These are phyloP conservation scores for Nomia melanderi DNA, from an alignment of 1,140 invertebrate species.

Conservation along the genomic window DNA sequence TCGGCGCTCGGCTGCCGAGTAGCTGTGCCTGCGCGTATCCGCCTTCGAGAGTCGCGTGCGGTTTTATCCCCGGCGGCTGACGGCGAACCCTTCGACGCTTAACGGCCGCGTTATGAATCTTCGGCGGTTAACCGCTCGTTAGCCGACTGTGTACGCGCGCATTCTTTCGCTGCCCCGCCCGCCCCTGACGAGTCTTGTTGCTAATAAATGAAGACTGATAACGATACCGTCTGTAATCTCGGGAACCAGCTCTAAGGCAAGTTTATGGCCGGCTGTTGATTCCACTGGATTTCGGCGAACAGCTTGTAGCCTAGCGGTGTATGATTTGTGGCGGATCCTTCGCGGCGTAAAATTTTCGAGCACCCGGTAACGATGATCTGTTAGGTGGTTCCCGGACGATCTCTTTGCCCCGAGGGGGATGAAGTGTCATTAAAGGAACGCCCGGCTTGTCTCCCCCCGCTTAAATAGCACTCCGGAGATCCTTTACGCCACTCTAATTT, in stretches of 20 bases:
- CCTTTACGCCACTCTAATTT: neutral
- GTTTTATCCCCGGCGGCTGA: constrained; percentile 54
- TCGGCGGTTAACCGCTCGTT: constrained; percentile 62
- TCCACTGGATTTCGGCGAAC: neutral
- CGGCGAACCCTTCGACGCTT: constrained; percentile 18
- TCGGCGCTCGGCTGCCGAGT: neutral
- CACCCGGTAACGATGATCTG: neutral
- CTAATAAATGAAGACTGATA: neutral
- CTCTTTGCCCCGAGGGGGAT: neutral
- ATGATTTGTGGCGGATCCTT: neutral
- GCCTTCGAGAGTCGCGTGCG: constrained; percentile 13
- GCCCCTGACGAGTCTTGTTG: no score
- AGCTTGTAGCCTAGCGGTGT: neutral
- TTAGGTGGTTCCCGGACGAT: no score
- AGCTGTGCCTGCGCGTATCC: no score
- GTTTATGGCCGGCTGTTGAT: neutral
- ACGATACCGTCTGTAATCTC: neutral
- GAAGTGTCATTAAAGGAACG: neutral
- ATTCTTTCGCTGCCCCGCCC: neutral
- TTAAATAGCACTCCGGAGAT: neutral
- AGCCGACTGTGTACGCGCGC: constrained; percentile 30
- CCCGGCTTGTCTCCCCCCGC: neutral
- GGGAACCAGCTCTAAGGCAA: neutral
- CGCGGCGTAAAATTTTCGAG: neutral
- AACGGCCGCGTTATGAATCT: constrained; percentile 48